Percentiles rank a stretch among this genome's conserved stretches.
Conservation (phyloP, 2,797 vertebrate genomes). For the Lepus townsendii region DNA sequence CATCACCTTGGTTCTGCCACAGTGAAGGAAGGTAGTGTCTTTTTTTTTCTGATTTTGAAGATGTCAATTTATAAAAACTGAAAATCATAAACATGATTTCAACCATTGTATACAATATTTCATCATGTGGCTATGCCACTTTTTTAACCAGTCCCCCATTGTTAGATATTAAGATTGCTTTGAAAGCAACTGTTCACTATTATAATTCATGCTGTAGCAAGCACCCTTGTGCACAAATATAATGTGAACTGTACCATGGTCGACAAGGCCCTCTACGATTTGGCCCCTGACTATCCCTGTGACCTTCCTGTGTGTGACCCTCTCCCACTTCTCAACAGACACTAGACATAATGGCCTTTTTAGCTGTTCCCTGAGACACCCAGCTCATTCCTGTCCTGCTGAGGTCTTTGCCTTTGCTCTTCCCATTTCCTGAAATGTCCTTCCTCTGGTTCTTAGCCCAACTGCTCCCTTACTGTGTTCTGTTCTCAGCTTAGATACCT, state of each 20-base stretch:
- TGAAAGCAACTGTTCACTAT: conserved; percentile 52
- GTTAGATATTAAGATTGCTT: conserved; percentile 40
- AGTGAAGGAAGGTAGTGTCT: conserved; percentile 7
- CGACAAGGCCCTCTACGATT: not conserved
- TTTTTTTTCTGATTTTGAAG: conserved; percentile 29
- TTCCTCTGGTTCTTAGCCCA: not conserved
- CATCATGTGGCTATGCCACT: not conserved
- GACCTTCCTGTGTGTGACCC: not conserved
- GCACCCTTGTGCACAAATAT: not conserved
- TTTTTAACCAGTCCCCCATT: conserved; percentile 32
- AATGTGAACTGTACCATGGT: not conserved
- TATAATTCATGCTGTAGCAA: conserved; percentile 28
- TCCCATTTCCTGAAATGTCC: conserved; percentile 29
- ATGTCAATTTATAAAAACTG: conserved; percentile 35
- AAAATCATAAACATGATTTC: conserved; percentile 47
- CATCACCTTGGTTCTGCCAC: conserved; percentile 26
- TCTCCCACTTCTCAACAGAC: not conserved
- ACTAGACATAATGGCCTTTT: conserved; percentile 43
- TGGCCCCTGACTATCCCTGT: not conserved
- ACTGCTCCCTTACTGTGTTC: conserved; percentile 47
- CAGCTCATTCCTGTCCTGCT: not conserved
- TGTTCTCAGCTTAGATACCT: conserved; percentile 41
- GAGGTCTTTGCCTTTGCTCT: conserved; percentile 42
- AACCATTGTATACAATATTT: conserved; percentile 50
- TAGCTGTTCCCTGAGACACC: not conserved